Evolutionary conservation across 2,888 invertebrate species (phyloP), one percentile per base, ranked within the genome.

Genomic region (Sesamia inferens): DNA sequence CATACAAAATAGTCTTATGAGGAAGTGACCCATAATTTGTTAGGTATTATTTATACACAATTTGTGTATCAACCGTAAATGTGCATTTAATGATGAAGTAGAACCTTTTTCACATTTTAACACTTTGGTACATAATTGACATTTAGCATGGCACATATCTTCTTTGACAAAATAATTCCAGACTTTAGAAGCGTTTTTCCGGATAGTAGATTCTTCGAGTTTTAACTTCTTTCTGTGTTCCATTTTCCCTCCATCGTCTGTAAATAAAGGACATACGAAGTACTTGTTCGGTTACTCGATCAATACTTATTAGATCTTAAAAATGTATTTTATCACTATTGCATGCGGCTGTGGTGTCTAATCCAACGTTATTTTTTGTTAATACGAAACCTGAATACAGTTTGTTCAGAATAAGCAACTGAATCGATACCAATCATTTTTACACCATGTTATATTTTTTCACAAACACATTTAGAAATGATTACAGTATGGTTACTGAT

Each of bases 81-180:
- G 70, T 19, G 24, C 0, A 16, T 55, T 55, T 22, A 57, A 70
- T 19, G 57, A 57, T 14, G 31, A 71, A 19, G 57, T 71, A 14
- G 71, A 65, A 39, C 54, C 31, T 10, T 0, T 48, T 1, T n/a
- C 65, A 11, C 79, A 76, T 42, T 78, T 71, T 14, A 79, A 58
- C 1, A 42, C n/a, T 19, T 16, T 76, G 8, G 4, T 7, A 22
- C 76, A 76, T 31, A 76, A 10, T 72, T 14, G 11, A 55, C 76
- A 76, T 19, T 19, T 4, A 24, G 64, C 76, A 19, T 3, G 14
- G 2, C 5, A 3, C 6, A 16, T 55, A 47, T 61, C 55, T 64
- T 42, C 6, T 64, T 78, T 76, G 24, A 48, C 13, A 51, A 79
- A 79, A 65, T 79, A 61, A 0, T 72, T 31, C 76, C 76, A 76